These are phyloP conservation scores for Andrena marginata DNA, from an alignment of 2,888 invertebrate species.

Conservation along the genomic window DNA sequence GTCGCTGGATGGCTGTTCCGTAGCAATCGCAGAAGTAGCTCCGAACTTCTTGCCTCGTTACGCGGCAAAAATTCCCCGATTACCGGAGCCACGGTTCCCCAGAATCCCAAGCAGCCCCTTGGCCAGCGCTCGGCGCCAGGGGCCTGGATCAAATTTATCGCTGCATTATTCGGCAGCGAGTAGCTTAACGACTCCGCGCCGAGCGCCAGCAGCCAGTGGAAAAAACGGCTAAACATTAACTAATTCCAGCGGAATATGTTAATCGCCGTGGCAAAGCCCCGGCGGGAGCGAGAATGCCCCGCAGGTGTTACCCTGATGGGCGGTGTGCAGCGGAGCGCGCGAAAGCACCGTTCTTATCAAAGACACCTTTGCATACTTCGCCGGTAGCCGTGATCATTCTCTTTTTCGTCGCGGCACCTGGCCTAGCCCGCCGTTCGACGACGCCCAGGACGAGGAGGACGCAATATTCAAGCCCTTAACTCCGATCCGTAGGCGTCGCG, in stretches of 20 bases:
- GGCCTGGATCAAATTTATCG: slow-evolving; percentile 19
- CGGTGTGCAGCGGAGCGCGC: slow-evolving; percentile 6
- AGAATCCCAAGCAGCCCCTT: neutral
- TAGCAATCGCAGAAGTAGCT: no score
- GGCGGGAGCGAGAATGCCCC: neutral
- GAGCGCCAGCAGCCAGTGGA: neutral
- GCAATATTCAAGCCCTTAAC: slow-evolving; percentile 74
- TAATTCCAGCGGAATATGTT: slow-evolving; percentile 54
- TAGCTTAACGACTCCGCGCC: slow-evolving; percentile 44
- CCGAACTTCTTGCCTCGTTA: no score
- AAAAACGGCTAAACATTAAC: slow-evolving; percentile 63
- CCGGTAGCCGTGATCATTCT: slow-evolving; percentile 49
- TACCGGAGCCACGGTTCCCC: neutral
- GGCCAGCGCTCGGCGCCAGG: neutral
- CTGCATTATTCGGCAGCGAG: slow-evolving; percentile 22
- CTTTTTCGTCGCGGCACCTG: slow-evolving; percentile 59
- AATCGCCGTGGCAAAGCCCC: slow-evolving; percentile 4
- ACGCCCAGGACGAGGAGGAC: slow-evolving; percentile 41
- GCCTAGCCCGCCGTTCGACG: slow-evolving; percentile 36
- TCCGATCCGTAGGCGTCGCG: slow-evolving; percentile 58
- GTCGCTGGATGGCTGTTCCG: no score
- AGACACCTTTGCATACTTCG: slow-evolving; percentile 46
- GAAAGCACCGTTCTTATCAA: slow-evolving; percentile 52
- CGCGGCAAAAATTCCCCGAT: no score
- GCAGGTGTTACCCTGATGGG: slow-evolving; percentile 20